phyloP scores from a whole-genome alignment of 2,888 invertebrate genomes.

The Napeogenes inachia region DNA sequence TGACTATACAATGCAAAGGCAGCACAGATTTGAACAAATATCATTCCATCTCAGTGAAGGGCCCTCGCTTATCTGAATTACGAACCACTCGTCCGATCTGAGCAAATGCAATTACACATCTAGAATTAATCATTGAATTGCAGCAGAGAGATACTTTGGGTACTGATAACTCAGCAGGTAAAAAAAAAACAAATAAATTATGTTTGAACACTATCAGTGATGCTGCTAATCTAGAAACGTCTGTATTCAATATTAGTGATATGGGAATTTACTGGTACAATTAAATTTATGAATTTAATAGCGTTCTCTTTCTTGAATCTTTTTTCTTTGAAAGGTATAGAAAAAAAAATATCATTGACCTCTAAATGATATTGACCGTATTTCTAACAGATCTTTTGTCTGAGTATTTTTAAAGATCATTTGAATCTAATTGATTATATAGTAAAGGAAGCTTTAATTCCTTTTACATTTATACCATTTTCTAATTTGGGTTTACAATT shows the following conservation, averaged over 20 bases:
- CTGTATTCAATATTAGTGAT: too few species aligned
- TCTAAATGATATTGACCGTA: too few species aligned
- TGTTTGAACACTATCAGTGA: too few species aligned
- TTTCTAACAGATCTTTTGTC: too few species aligned
- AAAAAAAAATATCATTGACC: too few species aligned
- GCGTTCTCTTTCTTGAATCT: too few species aligned
- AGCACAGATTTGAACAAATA: slow-evolving; percentile 13
- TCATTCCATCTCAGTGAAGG: slow-evolving; percentile 15
- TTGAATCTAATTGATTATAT: neutral
- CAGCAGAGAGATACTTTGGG: neutral
- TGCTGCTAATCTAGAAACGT: too few species aligned
- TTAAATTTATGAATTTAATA: too few species aligned
- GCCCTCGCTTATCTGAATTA: slow-evolving; percentile 18
- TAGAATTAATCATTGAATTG: neutral
- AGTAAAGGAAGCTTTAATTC: neutral
- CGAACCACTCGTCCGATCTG: slow-evolving; percentile 2
- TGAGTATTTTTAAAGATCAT: too few species aligned
- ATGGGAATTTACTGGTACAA: too few species aligned
- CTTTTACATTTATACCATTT: neutral
- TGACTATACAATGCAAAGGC: slow-evolving; percentile 13
- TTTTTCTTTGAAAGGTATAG: too few species aligned
- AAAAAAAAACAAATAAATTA: too few species aligned
- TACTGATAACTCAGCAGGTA: neutral
- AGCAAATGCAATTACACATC: slow-evolving; percentile 5
- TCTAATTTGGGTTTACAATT: neutral